phyloP scores from a whole-genome alignment of 1,140 invertebrate genomes.

The Drosophila insularis region DNA sequence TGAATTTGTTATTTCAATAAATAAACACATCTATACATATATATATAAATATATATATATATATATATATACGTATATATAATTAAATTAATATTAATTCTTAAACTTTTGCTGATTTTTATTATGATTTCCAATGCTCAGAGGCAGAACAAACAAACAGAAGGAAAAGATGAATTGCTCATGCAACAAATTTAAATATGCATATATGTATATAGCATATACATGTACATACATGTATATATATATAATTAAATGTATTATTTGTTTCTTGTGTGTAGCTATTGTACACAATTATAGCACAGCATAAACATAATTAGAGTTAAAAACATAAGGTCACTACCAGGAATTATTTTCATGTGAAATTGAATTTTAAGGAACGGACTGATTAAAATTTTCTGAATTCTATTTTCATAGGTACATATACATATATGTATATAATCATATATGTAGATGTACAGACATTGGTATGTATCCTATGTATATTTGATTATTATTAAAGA shows the following conservation, averaged over 20 bases:
- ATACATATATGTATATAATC: neutral
- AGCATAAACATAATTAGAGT: neutral
- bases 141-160: conserved; percentile 15
- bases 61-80: neutral
- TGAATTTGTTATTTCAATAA: conserved; percentile 21
- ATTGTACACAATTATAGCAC: conserved; percentile 1
- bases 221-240: conserved; percentile 14
- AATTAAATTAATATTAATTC: conserved; percentile 7
- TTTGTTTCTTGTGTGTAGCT: neutral
- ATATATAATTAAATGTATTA: conserved; percentile 4
- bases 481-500: neutral
- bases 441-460: neutral
- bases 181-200: conserved; percentile 16
- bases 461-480: conserved; percentile 2
- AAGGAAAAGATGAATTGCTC: conserved; percentile 13
- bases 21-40: conserved; percentile 15
- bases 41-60: conserved; percentile 2
- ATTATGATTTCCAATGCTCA: conserved; percentile 4
- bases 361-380: neutral
- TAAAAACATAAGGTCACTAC: conserved; percentile 2
- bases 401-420: neutral
- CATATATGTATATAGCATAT: conserved; percentile 14
- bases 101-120: neutral
- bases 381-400: conserved; percentile 5
- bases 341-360: neutral